These are phyloP conservation scores for Galerucella calmariensis DNA, from an alignment of 2,888 invertebrate genomes.

Conservation along the genomic window DNA sequence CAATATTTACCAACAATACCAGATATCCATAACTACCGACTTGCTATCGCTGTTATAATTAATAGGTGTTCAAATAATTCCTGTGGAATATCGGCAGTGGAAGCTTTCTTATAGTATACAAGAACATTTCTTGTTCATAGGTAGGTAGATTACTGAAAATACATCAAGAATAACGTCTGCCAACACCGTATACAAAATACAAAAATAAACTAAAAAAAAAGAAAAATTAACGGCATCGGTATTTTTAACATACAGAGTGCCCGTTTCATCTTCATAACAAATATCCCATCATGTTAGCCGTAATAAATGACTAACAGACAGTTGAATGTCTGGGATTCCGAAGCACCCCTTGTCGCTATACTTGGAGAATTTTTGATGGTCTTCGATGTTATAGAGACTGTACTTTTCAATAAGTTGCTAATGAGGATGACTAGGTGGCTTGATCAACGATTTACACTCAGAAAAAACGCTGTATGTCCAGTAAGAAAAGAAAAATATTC, in stretches of 20 bases:
- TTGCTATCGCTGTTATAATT: too few relatives aligned
- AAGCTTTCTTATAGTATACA: background rate
- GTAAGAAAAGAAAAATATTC: too few relatives aligned
- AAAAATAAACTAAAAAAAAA: slow-evolving; percentile 14
- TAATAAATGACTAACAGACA: slow-evolving; percentile 50
- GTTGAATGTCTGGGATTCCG: slow-evolving; percentile 47
- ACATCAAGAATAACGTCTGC: slow-evolving; percentile 11
- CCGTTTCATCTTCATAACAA: slow-evolving; percentile 40
- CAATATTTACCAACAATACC: too few relatives aligned
- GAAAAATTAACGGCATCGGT: slow-evolving; percentile 27
- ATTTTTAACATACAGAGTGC: slow-evolving; percentile 35
- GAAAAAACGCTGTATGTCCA: background rate
- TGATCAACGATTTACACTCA: background rate
- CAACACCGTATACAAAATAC: background rate
- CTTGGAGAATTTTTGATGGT: slow-evolving; percentile 24
- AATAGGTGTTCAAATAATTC: too few relatives aligned
- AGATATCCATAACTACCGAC: too few relatives aligned
- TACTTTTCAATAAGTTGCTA: slow-evolving; percentile 64
- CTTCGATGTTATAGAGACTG: slow-evolving; percentile 30
- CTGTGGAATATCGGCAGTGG: too few relatives aligned
- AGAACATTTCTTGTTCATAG: background rate
- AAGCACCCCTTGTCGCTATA: slow-evolving; percentile 41
- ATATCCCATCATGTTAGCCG: slow-evolving; percentile 44
- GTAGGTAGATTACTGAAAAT: background rate
- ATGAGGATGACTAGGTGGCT: slow-evolving; percentile 62